Percentiles rank a stretch among this genome's conserved stretches.
Conservation (phyloP, 2,888 invertebrate species). For the Melipona beecheii region DNA sequence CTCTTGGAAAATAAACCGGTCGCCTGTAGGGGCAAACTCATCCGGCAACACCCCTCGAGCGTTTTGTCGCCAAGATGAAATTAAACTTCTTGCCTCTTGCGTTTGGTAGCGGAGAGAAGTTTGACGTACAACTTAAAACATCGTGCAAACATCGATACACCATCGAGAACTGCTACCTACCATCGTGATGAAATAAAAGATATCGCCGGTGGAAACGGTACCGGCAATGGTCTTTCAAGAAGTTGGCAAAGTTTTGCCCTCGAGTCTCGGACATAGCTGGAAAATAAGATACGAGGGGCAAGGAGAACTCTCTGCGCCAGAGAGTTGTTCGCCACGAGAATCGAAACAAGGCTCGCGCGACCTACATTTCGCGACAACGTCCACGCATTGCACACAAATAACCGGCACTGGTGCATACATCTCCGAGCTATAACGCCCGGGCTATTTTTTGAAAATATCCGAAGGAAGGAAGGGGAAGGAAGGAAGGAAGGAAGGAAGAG, state of each 20-base stretch:
- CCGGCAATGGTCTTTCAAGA: neutral
- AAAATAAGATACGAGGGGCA: neutral
- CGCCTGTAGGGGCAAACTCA: conserved; percentile 64
- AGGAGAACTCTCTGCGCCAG: neutral
- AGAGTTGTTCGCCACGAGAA: conserved; percentile 5
- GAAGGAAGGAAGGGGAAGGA: neutral
- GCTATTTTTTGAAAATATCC: conserved; percentile 60
- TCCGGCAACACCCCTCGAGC: conserved; percentile 62
- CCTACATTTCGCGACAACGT: conserved; percentile 42
- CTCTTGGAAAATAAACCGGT: conserved; percentile 59
- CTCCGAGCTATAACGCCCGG: neutral
- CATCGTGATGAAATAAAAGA: neutral
- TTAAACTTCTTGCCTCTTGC: conserved; percentile 67
- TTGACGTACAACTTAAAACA: neutral
- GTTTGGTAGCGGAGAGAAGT: neutral
- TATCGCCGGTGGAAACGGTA: neutral
- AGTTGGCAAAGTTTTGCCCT: neutral
- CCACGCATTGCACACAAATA: conserved; percentile 3
- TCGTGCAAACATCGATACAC: neutral
- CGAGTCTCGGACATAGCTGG: neutral
- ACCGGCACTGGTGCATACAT: too few species aligned
- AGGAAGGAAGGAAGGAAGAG: neutral
- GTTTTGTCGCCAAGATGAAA: conserved; percentile 72
- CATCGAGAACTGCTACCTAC: neutral
- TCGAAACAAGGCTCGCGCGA: conserved; percentile 27